These are phyloP conservation scores for Meloe dianella DNA, from an alignment of 2,888 invertebrate genomes.

Conservation along the genomic window DNA sequence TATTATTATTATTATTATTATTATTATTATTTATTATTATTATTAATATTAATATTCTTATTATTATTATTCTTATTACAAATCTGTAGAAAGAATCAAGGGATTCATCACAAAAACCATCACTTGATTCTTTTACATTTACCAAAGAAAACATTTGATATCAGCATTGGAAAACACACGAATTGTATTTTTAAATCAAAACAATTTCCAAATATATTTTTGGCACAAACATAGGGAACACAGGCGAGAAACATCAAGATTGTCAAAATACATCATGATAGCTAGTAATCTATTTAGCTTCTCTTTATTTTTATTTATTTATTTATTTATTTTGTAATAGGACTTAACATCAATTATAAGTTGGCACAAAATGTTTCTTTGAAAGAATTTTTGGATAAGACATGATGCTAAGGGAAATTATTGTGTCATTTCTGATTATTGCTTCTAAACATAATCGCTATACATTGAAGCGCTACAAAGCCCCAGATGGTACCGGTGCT, in stretches of 20 bases:
- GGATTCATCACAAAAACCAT: not conserved
- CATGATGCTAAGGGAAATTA: conserved; percentile 30
- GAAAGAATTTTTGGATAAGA: conserved; percentile 11
- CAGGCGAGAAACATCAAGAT: conserved; percentile 42
- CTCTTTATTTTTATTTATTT: too few relatives aligned
- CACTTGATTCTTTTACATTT: not conserved
- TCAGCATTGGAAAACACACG: conserved; percentile 22
- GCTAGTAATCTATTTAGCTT: conserved; percentile 9
- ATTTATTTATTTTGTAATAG: conserved; percentile 30
- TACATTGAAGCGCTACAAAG: conserved; percentile 50
- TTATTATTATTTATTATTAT: conserved; percentile 9
- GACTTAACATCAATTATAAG: conserved; percentile 28
- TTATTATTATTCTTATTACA: not conserved
- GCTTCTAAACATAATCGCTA: conserved; percentile 50
- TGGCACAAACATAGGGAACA: not conserved
- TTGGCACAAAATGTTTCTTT: conserved; percentile 39
- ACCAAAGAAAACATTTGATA: not conserved
- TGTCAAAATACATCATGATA: conserved; percentile 45
- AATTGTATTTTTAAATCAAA: too few relatives aligned
- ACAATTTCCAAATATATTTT: conserved; percentile 2
- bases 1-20: conserved; percentile 5
- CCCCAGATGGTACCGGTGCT: conserved; percentile 40
- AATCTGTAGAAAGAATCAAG: conserved; percentile 5
- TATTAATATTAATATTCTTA: not conserved
- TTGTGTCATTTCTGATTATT: conserved; percentile 44